A percentile compares a stretch with the other conserved stretches of the same genome.
Conservation (phyloP, 2,888 invertebrate species). For the Himalopsyche kuldschensis region DNA sequence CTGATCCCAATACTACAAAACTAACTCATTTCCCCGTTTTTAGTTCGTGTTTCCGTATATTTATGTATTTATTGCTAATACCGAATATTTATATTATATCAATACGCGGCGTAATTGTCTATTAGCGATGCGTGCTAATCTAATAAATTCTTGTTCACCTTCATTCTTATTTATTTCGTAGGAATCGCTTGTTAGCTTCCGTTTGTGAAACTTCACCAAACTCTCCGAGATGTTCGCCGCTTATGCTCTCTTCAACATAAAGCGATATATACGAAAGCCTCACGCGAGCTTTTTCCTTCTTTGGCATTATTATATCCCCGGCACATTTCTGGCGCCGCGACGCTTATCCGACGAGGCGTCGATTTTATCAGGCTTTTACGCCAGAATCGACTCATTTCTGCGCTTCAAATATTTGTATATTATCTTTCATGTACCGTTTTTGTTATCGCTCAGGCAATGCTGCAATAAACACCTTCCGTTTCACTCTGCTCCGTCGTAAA, state of each 20-base stretch:
- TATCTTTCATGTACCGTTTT: not conserved
- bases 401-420: not conserved
- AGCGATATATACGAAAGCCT: slow-evolving; percentile 26
- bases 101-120: too few species aligned
- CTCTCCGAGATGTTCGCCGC: not conserved
- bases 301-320: slow-evolving; percentile 18
- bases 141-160: too few species aligned
- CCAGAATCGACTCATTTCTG: not conserved
- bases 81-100: too few species aligned
- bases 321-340: not conserved
- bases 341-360: not conserved
- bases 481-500: not conserved
- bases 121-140: too few species aligned
- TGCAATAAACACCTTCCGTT: not conserved
- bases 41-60: too few species aligned
- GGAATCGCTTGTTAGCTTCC: not conserved
- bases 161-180: not conserved
- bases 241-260: slow-evolving; percentile 19
- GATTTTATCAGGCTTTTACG: not conserved
- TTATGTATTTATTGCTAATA: too few species aligned
- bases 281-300: slow-evolving; percentile 12
- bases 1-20: too few species aligned
- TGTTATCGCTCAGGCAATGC: not conserved
- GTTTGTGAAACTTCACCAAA: not conserved
- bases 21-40: too few species aligned